phyloP scores from a whole-genome alignment of 2,113 vertebrate genomes.

The Chiloscyllium plagiosum region DNA sequence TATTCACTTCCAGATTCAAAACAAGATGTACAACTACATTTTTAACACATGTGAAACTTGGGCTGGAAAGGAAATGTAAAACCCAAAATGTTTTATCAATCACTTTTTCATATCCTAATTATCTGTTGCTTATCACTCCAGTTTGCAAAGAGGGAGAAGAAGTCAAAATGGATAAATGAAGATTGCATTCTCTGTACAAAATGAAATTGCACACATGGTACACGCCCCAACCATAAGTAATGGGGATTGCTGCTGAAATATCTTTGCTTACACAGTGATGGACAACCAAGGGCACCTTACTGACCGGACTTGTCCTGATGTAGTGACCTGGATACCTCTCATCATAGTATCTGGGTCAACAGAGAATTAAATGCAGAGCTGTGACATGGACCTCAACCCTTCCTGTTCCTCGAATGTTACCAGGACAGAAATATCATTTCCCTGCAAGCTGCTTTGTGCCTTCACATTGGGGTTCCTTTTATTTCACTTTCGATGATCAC shows the following conservation, averaged over 20 bases:
- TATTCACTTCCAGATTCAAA: slow-evolving; percentile 1
- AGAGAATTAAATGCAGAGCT: neutral
- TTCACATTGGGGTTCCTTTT: neutral
- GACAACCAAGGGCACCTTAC: neutral
- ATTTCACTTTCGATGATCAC: neutral
- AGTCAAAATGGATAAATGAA: neutral
- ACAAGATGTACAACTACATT: neutral
- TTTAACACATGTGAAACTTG: neutral
- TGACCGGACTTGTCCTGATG: neutral
- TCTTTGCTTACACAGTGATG: neutral
- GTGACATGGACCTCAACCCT: neutral
- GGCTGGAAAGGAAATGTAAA: neutral
- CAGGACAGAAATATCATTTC: neutral
- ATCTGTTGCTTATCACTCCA: neutral
- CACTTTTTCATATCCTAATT: neutral
- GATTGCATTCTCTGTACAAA: neutral
- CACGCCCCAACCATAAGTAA: neutral
- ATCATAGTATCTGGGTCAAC: neutral
- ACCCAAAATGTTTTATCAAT: neutral
- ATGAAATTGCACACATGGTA: neutral
- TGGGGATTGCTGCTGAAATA: neutral
- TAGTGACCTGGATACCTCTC: neutral
- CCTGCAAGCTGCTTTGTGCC: neutral
- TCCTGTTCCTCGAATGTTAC: neutral
- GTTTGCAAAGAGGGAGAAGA: neutral